Base-by-base conservation (phyloP, 2,113 vertebrate genomes). In the Eptatretus burgeri region DNA sequence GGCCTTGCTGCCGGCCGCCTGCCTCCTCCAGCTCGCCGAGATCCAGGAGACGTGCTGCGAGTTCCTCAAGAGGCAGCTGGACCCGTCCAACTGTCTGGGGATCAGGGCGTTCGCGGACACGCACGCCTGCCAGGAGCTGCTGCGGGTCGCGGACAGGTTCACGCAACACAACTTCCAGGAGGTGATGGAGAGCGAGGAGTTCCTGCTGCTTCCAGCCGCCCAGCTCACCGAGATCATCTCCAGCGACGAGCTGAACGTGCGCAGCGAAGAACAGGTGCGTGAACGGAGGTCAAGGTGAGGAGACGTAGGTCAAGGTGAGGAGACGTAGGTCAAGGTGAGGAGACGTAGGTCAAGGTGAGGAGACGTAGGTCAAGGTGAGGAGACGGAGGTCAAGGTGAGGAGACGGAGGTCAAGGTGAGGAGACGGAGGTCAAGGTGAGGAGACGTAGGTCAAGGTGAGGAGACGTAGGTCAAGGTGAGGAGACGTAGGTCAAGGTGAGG, bases 151-250 rank as follows among this genome's bases (percentile, higher is more conserved):
- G 8, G 91, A 98, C 76, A 98, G 95, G 69, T 98, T 98, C 74
- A 98, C 91, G 1, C 91, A 98, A 65, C 89, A 98, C 74, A 98
- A 98, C 71, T 98, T 98, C 69, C 91, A 98, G 69, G 91, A 98
- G 84, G 89, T 86, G 56, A 98, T 98, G 91, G 91, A 98, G 72
- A 98, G 91, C 66, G 91, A 98, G 70, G 91, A 98, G 74, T 98
- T 98, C 72, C 95, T 98, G 91, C 73, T 98, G 66, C 80, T 98
- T 53, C 91, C 89, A 66, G 84, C 91, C 72, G 95, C 94, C 69
- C 91, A 98, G 71, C 75, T 98, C 66, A 98, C 95, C 63, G 91
- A 98, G 72, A 98, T 98, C 16, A 98, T 98, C 70, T 95, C 91
- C 67, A 98, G 91, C 16, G 91, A 98, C 2, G 91, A 98, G 76